Base-by-base conservation (phyloP, 2,797 vertebrate genomes). In the Cryptoblepharus egeriae region DNA sequence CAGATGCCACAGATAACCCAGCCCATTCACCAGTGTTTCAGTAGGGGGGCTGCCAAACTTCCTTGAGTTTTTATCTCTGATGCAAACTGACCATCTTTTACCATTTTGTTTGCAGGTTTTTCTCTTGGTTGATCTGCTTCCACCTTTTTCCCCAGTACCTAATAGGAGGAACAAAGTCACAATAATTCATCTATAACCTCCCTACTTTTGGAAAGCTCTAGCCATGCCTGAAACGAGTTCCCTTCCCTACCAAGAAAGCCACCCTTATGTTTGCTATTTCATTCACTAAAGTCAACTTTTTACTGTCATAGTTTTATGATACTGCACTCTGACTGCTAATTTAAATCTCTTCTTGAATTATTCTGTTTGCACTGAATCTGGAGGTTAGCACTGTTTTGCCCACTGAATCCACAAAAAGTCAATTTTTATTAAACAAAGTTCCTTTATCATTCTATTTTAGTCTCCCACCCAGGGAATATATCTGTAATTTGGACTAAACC, bases 1-100 rank as follows among this genome's bases (percentile, higher is more conserved):
- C 93, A 93, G 1, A 90, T 90, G 1, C 79, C 77, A 10, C 92
- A 93, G 28, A 81, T 88, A 79, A 75, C 71, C 88, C 92, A 75
- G 88, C 92, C 42, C 85, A 89, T 80, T 90, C 92, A 8, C 87
- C 91, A 0, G 89, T 93, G 77, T 26, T 78, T 78, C n/a, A 16
- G 9, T 78, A 28, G 11, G 18, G 26, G 24, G 26, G 13, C 22
- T 57, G 64, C 49, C 39, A 69, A 37, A 78, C 24, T 57, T 78
- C 60, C 49, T 35, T 68, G 77, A 39, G 22, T 68, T 39, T 78
- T 68, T 78, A 39, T 68, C 32, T 32, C 32, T 57, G 77, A 37
- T 57, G 32, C 15, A 68, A 57, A 68, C 65, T 24, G 65, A 68
- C 65, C 63, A n/a, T 68, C 39, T 57, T 57, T 39, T 67, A 13